Base-by-base conservation (phyloP, 2,888 invertebrate genomes). In the Meloe dianella region DNA sequence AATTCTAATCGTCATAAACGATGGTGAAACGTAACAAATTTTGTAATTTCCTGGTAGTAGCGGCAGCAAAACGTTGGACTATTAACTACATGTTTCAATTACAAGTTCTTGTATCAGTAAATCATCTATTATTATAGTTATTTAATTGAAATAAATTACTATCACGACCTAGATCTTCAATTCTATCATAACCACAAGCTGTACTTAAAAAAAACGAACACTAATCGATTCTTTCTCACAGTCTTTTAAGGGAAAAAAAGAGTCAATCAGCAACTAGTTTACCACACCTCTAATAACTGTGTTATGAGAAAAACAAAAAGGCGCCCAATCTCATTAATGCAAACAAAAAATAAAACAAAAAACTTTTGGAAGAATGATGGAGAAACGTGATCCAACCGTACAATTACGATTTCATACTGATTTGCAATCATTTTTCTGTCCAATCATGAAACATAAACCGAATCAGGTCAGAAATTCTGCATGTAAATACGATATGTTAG, bases 331-430 rank as follows among this genome's bases (percentile, higher is more conserved):
- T 27, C 27, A 27, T 27, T 27, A 27, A 27, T 4, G 27, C 4
- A 27, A 27, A 27, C 2, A 4, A 27, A 27, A 27, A 27, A 3
- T 27, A 27, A 27, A 3, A 27, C 27, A 4, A 27, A 27, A 27
- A n/a, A n/a, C n/a, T n/a, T n/a, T n/a, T n/a, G n/a, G n/a, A n/a
- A 2, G 10, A 51, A 51, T 22, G 5, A 22, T 8, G 1, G 47
- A n/a, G n/a, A 20, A 54, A 54, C 54, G 54, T 54, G 54, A 54
- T 54, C 54, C 24, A 54, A 24, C 12, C n/a, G n/a, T n/a, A n/a
- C n/a, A n/a, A n/a, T n/a, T n/a, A n/a, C n/a, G n/a, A n/a, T 41
- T 41, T 41, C 41, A 41, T 17, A 12, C 7, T 4, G n/a, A 41
- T 41, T n/a, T 35, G 7, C 30, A 30, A 30, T 30, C 7, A 30